A percentile compares a stretch with the other conserved stretches of the same genome.
These are phyloP conservation scores for Gopherus flavomarginatus DNA, from an alignment of 2,113 vertebrate species.

Conservation along the genomic window DNA sequence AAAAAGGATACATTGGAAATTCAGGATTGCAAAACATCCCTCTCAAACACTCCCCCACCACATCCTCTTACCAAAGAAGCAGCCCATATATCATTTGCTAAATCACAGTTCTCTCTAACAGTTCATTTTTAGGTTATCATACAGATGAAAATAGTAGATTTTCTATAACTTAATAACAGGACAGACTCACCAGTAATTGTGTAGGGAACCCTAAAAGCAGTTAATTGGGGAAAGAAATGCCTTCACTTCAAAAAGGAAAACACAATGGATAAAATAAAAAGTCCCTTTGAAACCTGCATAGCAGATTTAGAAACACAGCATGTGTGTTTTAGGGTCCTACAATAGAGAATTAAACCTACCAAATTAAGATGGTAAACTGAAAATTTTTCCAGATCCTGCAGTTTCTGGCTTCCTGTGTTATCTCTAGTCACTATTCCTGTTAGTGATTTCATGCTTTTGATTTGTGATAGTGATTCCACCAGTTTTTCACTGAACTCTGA, in stretches of 20 bases:
- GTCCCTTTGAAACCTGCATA: slow-evolving; percentile 11
- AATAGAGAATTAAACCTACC: background rate
- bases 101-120: slow-evolving; percentile 23
- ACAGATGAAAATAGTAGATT: background rate
- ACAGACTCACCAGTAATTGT: background rate
- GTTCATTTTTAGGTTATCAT: background rate
- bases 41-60: background rate
- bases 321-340: background rate
- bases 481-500: background rate
- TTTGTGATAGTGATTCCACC: background rate
- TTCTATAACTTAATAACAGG: background rate
- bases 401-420: background rate
- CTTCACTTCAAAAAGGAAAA: background rate
- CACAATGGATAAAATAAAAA: background rate
- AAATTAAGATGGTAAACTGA: background rate
- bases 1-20: background rate
- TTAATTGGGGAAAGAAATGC: background rate
- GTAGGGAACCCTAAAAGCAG: background rate
- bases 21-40: background rate
- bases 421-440: background rate
- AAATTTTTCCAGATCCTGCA: background rate
- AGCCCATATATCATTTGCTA: background rate
- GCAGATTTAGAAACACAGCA: slow-evolving; percentile 13
- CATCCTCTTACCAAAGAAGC: slow-evolving; percentile 8
- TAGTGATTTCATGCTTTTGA: background rate